Evolutionary conservation across 2,113 vertebrate genomes (phyloP).

Genomic region (Acrocephalus arundinaceus): DNA sequence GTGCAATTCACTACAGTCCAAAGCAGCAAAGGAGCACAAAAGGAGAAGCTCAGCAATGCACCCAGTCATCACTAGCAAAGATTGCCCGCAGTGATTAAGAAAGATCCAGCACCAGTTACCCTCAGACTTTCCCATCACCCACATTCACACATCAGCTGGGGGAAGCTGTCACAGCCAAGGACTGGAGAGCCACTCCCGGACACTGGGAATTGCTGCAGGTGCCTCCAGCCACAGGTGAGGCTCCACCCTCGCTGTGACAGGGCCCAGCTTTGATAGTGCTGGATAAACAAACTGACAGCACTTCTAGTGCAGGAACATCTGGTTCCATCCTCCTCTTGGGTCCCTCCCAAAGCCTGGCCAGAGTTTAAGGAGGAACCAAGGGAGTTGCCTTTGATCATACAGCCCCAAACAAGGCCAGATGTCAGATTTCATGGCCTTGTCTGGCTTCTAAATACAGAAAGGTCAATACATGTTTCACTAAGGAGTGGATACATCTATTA

Average conservation of each 20-base stretch:
- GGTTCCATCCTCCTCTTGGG: background rate
- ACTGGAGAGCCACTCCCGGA: background rate
- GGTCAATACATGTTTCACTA: background rate
- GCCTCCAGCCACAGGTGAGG: background rate
- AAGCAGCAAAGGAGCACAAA: background rate
- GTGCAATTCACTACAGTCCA: too few relatives aligned
- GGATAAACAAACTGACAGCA: background rate
- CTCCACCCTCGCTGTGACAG: background rate
- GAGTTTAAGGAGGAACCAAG: background rate
- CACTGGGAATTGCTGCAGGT: background rate
- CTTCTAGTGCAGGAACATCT: background rate
- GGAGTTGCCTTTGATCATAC: too few relatives aligned
- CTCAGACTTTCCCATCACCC: background rate
- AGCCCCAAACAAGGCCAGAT: background rate
- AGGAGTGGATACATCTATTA: background rate
- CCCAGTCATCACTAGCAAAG: too few relatives aligned
- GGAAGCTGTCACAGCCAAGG: background rate
- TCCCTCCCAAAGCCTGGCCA: background rate
- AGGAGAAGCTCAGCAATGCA: background rate
- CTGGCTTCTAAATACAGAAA: too few relatives aligned
- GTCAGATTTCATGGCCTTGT: background rate
- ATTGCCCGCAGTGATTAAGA: background rate
- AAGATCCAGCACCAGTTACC: background rate
- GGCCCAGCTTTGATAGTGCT: background rate
- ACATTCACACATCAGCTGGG: background rate